These are phyloP conservation scores for Chirona hameri DNA, from an alignment of 2,888 invertebrate species.

Conservation along the genomic window DNA sequence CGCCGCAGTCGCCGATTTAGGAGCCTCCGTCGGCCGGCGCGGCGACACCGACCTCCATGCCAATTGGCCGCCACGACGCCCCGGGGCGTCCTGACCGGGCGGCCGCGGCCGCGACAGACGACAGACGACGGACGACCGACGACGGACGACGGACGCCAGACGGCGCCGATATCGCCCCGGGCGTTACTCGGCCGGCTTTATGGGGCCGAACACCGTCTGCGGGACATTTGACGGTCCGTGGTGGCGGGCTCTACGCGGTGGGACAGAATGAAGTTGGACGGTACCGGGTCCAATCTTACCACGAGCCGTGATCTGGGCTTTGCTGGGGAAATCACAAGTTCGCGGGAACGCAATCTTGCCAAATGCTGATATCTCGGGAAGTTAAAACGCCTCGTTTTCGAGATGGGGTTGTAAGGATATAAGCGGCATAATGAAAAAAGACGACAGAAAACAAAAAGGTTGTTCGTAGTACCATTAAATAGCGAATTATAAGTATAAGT, in stretches of 20 bases:
- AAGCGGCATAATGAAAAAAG: too few relatives aligned
- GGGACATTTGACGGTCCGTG: neutral
- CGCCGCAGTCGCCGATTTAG: constrained; percentile 2
- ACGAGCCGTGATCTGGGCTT: too few relatives aligned
- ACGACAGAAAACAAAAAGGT: too few relatives aligned
- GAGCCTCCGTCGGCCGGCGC: neutral
- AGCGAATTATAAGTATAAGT: too few relatives aligned
- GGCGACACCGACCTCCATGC: neutral
- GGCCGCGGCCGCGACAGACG: neutral
- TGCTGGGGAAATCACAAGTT: too few relatives aligned
- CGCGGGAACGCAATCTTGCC: too few relatives aligned
- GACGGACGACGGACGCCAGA: neutral
- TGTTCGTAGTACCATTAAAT: too few relatives aligned
- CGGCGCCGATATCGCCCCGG: too few relatives aligned
- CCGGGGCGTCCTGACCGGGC: neutral
- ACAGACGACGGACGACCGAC: neutral
- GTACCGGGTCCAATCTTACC: too few relatives aligned
- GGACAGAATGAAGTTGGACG: neutral
- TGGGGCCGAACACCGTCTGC: neutral
- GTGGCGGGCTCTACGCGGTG: neutral
- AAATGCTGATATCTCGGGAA: too few relatives aligned
- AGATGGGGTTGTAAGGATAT: too few relatives aligned
- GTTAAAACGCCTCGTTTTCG: too few relatives aligned
- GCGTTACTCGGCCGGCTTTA: neutral
- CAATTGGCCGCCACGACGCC: constrained; percentile 1